phyloP scores from a whole-genome alignment of 2,113 vertebrate species.

The Eulemur rufifrons region DNA sequence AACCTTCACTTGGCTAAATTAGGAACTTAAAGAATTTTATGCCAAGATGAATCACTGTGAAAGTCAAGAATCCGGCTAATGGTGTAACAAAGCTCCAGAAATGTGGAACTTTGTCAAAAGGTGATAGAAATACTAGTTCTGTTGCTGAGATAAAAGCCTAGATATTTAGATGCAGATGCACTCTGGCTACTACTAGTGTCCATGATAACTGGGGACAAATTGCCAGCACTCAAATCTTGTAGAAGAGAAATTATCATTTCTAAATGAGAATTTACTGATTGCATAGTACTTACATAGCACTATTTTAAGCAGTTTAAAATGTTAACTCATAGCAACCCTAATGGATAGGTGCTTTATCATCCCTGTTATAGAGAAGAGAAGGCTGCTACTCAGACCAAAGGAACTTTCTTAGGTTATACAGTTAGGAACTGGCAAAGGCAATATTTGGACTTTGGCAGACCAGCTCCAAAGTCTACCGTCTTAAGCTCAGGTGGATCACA shows the following conservation, averaged over 20 bases:
- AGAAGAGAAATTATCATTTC: not conserved
- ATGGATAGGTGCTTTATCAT: not conserved
- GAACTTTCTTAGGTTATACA: not conserved
- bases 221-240: not conserved
- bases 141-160: not conserved
- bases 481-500: accelerated
- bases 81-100: not conserved
- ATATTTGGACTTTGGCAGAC: not conserved
- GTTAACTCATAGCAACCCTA: not conserved
- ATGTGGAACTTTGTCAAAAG: not conserved
- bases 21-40: not conserved
- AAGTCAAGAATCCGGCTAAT: not conserved
- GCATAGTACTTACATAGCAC: not conserved
- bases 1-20: not conserved
- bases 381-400: not conserved
- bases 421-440: not conserved
- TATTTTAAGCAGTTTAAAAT: not conserved
- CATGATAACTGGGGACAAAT: not conserved
- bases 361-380: not conserved
- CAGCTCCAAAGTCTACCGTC: accelerated
- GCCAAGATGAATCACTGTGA: not conserved
- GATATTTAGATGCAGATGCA: not conserved
- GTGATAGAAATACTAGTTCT: not conserved
- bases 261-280: not conserved
- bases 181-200: not conserved